Percentiles rank a stretch among this genome's conserved stretches.
These are phyloP conservation scores for Parauchenoglanis ngamensis DNA, from an alignment of 2,797 vertebrate species.

Conservation along the genomic window DNA sequence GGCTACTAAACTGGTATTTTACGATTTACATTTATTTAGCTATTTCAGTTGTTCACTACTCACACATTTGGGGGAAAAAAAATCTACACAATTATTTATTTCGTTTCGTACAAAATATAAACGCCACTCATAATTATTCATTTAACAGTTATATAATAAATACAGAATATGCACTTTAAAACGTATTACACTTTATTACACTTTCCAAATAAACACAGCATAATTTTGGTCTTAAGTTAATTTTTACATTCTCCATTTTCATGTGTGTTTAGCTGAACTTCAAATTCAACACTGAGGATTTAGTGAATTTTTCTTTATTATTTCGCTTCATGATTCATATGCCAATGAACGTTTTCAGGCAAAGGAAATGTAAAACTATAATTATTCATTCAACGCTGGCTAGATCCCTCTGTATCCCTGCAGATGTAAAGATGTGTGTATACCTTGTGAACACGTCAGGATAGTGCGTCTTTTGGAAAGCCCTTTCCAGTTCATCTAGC, in stretches of 20 bases:
- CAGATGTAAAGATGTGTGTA: background rate
- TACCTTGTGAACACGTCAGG: conserved; percentile 91
- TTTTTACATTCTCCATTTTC: background rate
- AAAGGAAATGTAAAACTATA: background rate
- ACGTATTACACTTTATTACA: background rate
- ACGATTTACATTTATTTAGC: background rate
- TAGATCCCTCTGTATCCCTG: background rate
- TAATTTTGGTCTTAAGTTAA: background rate
- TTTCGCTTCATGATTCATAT: no score
- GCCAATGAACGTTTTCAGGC: no score
- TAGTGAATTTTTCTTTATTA: background rate
- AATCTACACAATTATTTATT: background rate
- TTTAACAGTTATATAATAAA: background rate
- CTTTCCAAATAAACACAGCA: background rate
- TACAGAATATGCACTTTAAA: background rate
- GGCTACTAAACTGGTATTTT: background rate
- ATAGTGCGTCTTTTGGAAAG: conserved; percentile 89
- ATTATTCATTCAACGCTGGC: background rate
- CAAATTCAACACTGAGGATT: background rate
- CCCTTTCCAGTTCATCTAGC: conserved; percentile 86
- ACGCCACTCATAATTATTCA: background rate
- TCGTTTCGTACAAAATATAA: background rate
- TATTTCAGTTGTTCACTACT: background rate
- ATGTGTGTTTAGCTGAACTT: background rate
- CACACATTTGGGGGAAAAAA: background rate